Conservation (phyloP, 2,797 vertebrate genomes). For the Oryzias dopingdopingensis region DNA sequence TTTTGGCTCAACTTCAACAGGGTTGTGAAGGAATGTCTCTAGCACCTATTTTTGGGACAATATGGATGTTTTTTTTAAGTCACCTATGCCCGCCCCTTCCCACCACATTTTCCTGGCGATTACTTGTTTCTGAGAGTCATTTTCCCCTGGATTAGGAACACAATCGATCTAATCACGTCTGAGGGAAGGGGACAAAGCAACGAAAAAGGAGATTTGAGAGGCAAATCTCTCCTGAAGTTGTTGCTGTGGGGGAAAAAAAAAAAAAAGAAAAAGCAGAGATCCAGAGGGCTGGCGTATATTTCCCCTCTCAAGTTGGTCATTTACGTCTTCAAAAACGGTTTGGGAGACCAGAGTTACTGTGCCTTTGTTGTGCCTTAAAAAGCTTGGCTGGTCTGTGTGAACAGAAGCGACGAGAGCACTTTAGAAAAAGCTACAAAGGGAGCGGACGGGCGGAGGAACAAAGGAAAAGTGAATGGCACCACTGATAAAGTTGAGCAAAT, state of each 20-base stretch:
- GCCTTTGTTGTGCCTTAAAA: conserved; percentile 78
- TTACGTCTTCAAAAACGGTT: conserved; percentile 81
- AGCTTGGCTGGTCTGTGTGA: conserved; percentile 75
- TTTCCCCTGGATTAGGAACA: conserved; percentile 80
- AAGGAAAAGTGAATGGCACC: conserved; percentile 79
- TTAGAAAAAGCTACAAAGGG: conserved; percentile 84
- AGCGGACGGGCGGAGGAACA: conserved; percentile 62
- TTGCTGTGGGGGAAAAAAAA: conserved; percentile 40
- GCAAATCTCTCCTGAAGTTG: conserved; percentile 76
- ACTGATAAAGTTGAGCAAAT: conserved; percentile 92
- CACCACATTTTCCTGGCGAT: conserved; percentile 57
- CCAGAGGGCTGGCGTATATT: conserved; percentile 70
- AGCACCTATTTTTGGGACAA: no score
- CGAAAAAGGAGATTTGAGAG: conserved; percentile 59
- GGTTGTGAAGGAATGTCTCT: no score
- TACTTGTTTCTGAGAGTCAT: conserved; percentile 75
- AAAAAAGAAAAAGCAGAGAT: conserved; percentile 48
- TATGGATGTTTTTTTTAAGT: conserved; percentile 1
- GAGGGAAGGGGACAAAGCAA: conserved; percentile 18
- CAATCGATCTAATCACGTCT: conserved; percentile 79
- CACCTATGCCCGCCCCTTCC: conserved; percentile 41
- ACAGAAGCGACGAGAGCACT: conserved; percentile 77
- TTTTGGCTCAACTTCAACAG: no score
- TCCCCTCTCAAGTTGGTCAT: conserved; percentile 81
- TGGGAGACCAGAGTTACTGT: conserved; percentile 79